Conservation (phyloP, 2,888 invertebrate genomes). For the Auanema freiburgensis region DNA sequence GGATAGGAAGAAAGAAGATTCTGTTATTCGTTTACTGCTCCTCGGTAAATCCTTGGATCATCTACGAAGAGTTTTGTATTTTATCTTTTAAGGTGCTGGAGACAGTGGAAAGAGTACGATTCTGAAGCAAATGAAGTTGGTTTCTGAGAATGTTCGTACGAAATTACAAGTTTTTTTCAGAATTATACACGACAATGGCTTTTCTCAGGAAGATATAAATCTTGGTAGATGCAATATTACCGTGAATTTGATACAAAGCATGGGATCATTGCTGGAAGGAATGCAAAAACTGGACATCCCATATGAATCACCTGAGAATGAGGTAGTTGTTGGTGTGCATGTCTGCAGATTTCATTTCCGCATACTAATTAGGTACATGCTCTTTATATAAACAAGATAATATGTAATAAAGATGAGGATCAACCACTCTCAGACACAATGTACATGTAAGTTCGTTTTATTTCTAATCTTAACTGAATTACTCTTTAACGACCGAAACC, state of each 20-base stretch:
- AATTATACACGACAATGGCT: constrained; percentile 99
- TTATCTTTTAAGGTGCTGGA: constrained; percentile 82
- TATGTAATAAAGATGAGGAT: too few relatives aligned
- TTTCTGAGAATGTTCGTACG: constrained; percentile 60
- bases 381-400: too few relatives aligned
- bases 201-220: constrained; percentile 98
- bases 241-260: constrained; percentile 99
- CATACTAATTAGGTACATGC: too few relatives aligned
- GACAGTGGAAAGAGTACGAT: constrained; percentile 99
- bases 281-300: constrained; percentile 36
- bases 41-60: constrained; percentile 32
- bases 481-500: not conserved
- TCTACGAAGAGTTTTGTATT: too few relatives aligned
- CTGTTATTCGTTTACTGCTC: constrained; percentile 54
- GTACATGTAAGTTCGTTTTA: too few relatives aligned
- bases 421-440: too few relatives aligned
- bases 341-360: too few relatives aligned
- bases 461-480: too few relatives aligned
- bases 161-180: constrained; percentile 68
- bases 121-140: constrained; percentile 99
- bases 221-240: constrained; percentile 99
- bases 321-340: constrained; percentile 1
- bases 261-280: constrained; percentile 67
- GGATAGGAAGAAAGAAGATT: constrained; percentile 48
- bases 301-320: constrained; percentile 11